Evolutionary conservation across 2,797 vertebrate genomes (phyloP).

Genomic region (Silurus lanzhouensis): DNA sequence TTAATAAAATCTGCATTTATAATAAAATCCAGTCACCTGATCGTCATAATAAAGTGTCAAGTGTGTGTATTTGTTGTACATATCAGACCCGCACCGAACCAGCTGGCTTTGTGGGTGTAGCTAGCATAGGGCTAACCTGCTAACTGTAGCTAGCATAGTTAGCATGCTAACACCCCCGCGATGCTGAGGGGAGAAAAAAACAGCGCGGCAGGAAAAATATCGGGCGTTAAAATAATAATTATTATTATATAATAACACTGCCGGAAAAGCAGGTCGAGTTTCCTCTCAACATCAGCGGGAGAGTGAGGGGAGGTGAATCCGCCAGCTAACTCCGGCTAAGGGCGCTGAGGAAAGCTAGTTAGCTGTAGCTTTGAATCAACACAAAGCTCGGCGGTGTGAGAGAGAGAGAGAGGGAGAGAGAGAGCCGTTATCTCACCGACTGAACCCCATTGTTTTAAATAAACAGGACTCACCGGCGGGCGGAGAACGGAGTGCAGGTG

Average conservation of each 20-base stretch:
- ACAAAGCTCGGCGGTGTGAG: conserved; percentile 65
- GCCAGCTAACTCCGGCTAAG: conserved; percentile 18
- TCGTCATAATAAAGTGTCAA: background rate
- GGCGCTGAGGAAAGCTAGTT: conserved; percentile 30
- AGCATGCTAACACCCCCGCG: conserved; percentile 55
- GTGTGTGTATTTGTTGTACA: conserved; percentile 8
- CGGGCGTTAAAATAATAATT: background rate
- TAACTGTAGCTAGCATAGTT: conserved; percentile 48
- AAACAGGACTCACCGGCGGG: conserved; percentile 14
- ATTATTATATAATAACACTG: too few species aligned
- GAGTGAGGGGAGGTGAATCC: background rate
- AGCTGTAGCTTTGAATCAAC: conserved; percentile 69
- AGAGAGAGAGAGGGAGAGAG: conserved; percentile 26
- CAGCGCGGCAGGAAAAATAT: background rate
- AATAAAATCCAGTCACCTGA: too few species aligned
- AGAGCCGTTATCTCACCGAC: conserved; percentile 66
- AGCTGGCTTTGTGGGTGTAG: conserved; percentile 45
- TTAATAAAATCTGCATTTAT: too few species aligned
- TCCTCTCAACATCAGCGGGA: too few species aligned
- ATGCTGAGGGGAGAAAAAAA: background rate
- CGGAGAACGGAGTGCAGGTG: too few species aligned
- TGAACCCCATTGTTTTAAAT: conserved; percentile 57
- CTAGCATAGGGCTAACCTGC: conserved; percentile 28
- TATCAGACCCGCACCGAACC: background rate
- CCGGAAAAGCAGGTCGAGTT: background rate